Conservation (phyloP, 2,888 invertebrate genomes). For the Meteorus cinctellus region DNA sequence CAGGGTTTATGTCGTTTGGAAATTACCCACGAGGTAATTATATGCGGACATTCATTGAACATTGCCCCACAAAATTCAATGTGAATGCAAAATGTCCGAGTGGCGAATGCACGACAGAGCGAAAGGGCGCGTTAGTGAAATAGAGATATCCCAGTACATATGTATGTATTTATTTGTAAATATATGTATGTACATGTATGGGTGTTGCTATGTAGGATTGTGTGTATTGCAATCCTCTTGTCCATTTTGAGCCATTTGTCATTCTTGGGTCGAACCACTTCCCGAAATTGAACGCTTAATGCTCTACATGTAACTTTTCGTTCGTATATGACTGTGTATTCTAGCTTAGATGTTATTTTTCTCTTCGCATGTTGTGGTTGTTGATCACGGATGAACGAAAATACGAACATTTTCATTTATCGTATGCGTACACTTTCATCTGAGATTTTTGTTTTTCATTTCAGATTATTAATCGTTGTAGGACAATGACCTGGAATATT, state of each 20-base stretch:
- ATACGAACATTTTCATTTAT: too few relatives aligned
- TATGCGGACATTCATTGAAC: constrained; percentile 25
- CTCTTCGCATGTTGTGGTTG: too few relatives aligned
- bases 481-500: too few relatives aligned
- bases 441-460: too few relatives aligned
- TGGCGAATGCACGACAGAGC: constrained; percentile 4
- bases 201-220: not conserved
- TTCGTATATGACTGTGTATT: not conserved
- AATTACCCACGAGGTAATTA: constrained; percentile 8
- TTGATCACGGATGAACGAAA: too few relatives aligned
- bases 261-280: constrained; percentile 31
- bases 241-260: constrained; percentile 20
- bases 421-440: too few relatives aligned
- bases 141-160: constrained; percentile 1
- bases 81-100: constrained; percentile 17
- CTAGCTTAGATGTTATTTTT: constrained; percentile 6
- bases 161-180: not conserved
- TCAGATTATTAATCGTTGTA: too few relatives aligned
- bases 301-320: constrained; percentile 11
- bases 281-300: constrained; percentile 32
- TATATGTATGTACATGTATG: not conserved
- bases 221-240: not conserved
- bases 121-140: not conserved
- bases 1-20: constrained; percentile 15
- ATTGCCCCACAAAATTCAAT: constrained; percentile 14